Conservation (phyloP, 2,797 vertebrate genomes). For the Momotus momota region DNA sequence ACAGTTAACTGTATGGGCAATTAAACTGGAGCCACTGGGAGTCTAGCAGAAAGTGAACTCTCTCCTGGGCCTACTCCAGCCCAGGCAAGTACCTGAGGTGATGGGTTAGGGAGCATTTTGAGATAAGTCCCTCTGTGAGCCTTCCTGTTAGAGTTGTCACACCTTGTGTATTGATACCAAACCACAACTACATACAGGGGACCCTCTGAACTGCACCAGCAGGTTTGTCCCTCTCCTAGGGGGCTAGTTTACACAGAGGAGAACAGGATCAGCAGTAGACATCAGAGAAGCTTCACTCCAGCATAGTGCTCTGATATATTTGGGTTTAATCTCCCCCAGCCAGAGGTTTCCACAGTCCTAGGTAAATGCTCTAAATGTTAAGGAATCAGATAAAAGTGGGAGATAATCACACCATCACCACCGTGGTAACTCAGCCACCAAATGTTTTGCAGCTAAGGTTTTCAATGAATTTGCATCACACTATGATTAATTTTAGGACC, state of each 20-base stretch:
- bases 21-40: neutral
- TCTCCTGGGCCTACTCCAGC: neutral
- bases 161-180: neutral
- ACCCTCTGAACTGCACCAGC: neutral
- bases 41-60: neutral
- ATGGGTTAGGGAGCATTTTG: neutral
- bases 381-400: neutral
- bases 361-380: neutral
- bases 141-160: no score
- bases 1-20: neutral
- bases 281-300: neutral
- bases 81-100: neutral
- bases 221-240: neutral
- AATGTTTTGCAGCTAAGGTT: neutral
- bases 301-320: rapidly evolving
- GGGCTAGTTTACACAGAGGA: neutral
- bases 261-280: neutral
- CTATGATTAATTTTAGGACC: neutral
- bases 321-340: neutral
- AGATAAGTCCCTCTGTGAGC: neutral
- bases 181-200: neutral
- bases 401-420: neutral
- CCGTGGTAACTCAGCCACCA: neutral
- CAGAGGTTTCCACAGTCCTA: neutral
- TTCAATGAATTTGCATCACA: neutral